Evolutionary conservation across 2,888 invertebrate species (phyloP).

Genomic region (Calliopum simillimum): DNA sequence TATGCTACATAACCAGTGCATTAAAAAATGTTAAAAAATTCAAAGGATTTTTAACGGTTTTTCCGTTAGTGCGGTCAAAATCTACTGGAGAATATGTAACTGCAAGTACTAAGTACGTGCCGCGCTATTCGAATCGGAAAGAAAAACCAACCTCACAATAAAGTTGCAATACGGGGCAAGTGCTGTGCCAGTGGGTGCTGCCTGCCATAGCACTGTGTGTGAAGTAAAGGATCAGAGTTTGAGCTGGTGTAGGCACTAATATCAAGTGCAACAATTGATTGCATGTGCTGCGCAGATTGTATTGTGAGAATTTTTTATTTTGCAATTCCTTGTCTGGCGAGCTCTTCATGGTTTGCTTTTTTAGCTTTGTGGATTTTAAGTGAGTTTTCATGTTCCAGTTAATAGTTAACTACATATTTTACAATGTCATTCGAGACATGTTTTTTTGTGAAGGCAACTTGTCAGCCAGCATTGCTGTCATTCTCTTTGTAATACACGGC

Average conservation of each 20-base stretch:
- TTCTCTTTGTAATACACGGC: not conserved
- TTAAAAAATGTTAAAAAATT: slow-evolving; percentile 1
- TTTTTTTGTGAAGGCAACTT: not conserved
- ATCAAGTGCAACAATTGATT: slow-evolving; percentile 12
- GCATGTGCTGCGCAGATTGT: slow-evolving; percentile 1
- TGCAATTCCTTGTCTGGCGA: not conserved
- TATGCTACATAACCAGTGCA: not conserved
- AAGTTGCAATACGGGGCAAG: too few species aligned
- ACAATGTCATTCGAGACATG: not conserved
- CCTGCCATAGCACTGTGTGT: not conserved
- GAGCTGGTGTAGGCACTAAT: not conserved
- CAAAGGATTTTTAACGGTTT: not conserved
- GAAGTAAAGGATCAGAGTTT: not conserved
- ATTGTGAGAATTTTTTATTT: not conserved
- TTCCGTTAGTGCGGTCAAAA: too few species aligned
- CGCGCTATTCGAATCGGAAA: too few species aligned
- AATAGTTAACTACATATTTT: not conserved
- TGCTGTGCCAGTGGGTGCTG: too few species aligned
- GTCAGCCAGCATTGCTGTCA: too few species aligned
- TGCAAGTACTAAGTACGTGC: too few species aligned
- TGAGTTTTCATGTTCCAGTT: slow-evolving; percentile 18
- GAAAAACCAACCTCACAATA: too few species aligned
- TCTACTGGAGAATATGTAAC: not conserved
- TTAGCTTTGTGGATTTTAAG: slow-evolving; percentile 17
- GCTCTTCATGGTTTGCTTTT: not conserved